A percentile compares a stretch with the other conserved stretches of the same genome.
Conservation (phyloP, 1,140 invertebrate species). For the Chymomyza costata region DNA sequence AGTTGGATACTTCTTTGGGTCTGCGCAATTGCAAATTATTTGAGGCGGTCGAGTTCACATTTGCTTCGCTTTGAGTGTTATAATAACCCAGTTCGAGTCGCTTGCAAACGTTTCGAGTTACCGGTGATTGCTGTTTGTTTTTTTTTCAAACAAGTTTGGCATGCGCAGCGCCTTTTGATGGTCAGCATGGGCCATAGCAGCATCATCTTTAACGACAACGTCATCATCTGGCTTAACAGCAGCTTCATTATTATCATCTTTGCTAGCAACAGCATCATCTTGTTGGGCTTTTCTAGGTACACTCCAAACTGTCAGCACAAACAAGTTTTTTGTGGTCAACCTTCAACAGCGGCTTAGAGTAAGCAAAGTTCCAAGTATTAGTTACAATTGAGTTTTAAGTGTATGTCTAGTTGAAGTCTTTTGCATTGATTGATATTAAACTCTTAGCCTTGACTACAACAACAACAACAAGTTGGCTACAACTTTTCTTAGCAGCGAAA, state of each 20-base stretch:
- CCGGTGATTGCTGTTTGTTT: conserved; percentile 11
- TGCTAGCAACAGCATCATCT: conserved; percentile 30
- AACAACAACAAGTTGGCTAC: conserved; percentile 2
- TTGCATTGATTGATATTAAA: conserved; percentile 23
- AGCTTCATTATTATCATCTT: conserved; percentile 27
- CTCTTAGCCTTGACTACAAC: too few species aligned
- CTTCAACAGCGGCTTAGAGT: conserved; percentile 17
- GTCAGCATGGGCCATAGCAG: too few species aligned
- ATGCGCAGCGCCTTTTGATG: too few species aligned
- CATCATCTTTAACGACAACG: too few species aligned
- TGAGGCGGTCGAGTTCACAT: too few species aligned
- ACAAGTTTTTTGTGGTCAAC: too few species aligned
- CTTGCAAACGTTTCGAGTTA: conserved; percentile 13
- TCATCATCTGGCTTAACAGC: conserved; percentile 30
- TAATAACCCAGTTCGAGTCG: conserved; percentile 27
- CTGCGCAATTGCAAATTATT: too few species aligned
- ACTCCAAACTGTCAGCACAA: conserved; percentile 26
- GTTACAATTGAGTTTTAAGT: too few species aligned
- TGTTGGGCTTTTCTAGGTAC: conserved; percentile 11
- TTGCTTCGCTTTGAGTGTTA: background rate
- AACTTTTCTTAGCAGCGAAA: conserved; percentile 44
- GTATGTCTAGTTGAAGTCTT: too few species aligned
- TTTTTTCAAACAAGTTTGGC: conserved; percentile 28
- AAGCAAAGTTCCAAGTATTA: too few species aligned
- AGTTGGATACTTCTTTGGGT: too few species aligned